Conservation (phyloP, 1,140 invertebrate genomes). For the Pachyrhynchus sulphureomaculatus region DNA sequence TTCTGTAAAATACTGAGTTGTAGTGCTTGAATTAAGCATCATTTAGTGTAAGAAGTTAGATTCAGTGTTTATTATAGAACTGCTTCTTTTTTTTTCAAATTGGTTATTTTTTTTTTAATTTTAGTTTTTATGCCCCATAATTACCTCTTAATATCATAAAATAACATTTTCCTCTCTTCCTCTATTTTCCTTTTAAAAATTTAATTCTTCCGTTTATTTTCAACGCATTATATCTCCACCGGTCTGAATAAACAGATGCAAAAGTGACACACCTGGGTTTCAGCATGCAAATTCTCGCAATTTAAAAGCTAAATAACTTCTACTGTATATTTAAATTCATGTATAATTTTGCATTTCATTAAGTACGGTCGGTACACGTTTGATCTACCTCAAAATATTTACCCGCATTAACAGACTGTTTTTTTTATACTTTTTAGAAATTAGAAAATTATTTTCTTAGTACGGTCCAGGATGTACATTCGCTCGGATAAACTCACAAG, state of each 20-base stretch:
- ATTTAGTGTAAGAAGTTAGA: too few species aligned
- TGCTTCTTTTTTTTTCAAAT: not conserved
- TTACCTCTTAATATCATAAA: too few species aligned
- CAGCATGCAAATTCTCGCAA: constrained; percentile 28
- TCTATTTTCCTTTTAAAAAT: not conserved
- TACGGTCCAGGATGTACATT: too few species aligned
- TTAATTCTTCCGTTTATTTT: constrained; percentile 21
- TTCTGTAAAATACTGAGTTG: too few species aligned
- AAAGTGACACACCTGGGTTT: constrained; percentile 30
- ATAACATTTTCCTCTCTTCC: too few species aligned
- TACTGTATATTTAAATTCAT: constrained; percentile 31
- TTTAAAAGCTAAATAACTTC: constrained; percentile 32
- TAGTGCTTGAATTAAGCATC: too few species aligned
- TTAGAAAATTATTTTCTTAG: too few species aligned
- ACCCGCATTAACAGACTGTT: not conserved
- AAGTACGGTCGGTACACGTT: not conserved
- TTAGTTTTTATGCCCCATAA: too few species aligned
- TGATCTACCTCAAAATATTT: not conserved
- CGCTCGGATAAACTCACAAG: too few species aligned
- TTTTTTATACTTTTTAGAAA: not conserved
- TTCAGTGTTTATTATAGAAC: too few species aligned
- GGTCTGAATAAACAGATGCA: constrained; percentile 22
- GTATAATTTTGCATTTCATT: constrained; percentile 32
- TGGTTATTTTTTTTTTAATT: not conserved
- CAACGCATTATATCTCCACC: constrained; percentile 8